Evolutionary conservation across 1,140 invertebrate species (phyloP).

Genomic region (Drosophila kurseongensis): DNA sequence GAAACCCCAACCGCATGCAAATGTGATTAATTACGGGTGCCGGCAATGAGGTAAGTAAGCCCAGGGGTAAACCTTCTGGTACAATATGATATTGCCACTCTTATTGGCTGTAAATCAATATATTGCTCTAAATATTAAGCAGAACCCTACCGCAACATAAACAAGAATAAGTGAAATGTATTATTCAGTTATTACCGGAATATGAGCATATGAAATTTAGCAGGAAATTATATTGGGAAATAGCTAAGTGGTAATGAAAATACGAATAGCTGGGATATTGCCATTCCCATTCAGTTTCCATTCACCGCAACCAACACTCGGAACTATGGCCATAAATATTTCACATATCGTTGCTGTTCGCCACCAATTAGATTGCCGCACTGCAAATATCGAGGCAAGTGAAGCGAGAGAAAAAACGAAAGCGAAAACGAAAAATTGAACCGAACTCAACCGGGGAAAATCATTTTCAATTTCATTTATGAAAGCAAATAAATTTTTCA

Average conservation of each 20-base stretch:
- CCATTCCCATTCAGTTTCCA: constrained; percentile 20
- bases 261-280: constrained; percentile 5
- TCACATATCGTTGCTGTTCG: constrained; percentile 24
- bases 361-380: constrained; percentile 46
- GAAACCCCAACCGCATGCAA: constrained; percentile 38
- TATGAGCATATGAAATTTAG: neutral
- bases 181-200: neutral
- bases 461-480: constrained; percentile 73
- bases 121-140: neutral
- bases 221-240: neutral
- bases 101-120: constrained; percentile 37
- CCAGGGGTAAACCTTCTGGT: neutral
- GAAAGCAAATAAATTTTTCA: constrained; percentile 71
- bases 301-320: constrained; percentile 20
- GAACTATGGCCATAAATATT: constrained; percentile 30
- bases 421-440: constrained; percentile 24
- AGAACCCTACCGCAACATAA: constrained; percentile 10
- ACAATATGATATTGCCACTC: constrained; percentile 26
- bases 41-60: neutral
- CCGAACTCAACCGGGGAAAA: constrained; percentile 39
- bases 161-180: constrained; percentile 1
- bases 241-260: constrained; percentile 17
- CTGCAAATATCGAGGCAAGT: constrained; percentile 35
- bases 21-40: constrained; percentile 52
- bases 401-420: constrained; percentile 24